These are phyloP conservation scores for Artemia franciscana DNA, from an alignment of 1,140 invertebrate genomes.

Conservation along the genomic window DNA sequence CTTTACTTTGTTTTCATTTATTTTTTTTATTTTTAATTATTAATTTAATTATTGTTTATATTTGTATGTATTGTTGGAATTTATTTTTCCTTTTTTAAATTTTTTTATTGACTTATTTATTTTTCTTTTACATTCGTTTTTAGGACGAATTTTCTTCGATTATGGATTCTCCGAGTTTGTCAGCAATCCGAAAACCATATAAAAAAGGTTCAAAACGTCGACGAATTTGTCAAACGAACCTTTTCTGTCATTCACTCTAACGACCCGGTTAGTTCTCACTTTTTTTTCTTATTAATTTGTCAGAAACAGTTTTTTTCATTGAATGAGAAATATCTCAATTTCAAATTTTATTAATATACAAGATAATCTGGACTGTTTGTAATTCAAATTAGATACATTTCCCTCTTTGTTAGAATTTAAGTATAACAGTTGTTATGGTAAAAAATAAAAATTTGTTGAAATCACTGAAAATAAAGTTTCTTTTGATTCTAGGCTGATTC, in stretches of 20 bases:
- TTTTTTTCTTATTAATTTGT: neutral
- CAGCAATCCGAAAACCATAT: slow-evolving; percentile 88
- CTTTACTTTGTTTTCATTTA: no score
- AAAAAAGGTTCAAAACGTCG: slow-evolving; percentile 87
- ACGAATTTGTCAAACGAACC: slow-evolving; percentile 80
- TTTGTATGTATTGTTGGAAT: neutral
- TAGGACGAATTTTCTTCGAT: slow-evolving; percentile 64
- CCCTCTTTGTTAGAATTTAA: slow-evolving; percentile 1
- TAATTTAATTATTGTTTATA: neutral
- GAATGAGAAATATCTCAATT: neutral
- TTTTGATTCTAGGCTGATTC: no score
- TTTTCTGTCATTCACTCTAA: slow-evolving; percentile 90
- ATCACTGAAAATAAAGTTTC: no score
- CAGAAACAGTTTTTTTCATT: no score
- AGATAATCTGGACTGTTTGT: no score
- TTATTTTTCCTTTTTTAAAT: slow-evolving; percentile 4
- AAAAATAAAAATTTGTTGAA: no score
- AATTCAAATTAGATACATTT: slow-evolving; percentile 1
- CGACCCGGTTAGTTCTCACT: slow-evolving; percentile 38
- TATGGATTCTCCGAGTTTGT: slow-evolving; percentile 79
- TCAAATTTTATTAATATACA: neutral
- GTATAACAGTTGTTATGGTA: no score
- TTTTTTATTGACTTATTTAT: no score
- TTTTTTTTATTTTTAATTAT: neutral
- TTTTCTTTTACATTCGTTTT: no score